Base-by-base conservation (phyloP, 30 jellyfish, hydroid and myxozoan genomes). In the Hydractinia symbiolongicarpus region DNA sequence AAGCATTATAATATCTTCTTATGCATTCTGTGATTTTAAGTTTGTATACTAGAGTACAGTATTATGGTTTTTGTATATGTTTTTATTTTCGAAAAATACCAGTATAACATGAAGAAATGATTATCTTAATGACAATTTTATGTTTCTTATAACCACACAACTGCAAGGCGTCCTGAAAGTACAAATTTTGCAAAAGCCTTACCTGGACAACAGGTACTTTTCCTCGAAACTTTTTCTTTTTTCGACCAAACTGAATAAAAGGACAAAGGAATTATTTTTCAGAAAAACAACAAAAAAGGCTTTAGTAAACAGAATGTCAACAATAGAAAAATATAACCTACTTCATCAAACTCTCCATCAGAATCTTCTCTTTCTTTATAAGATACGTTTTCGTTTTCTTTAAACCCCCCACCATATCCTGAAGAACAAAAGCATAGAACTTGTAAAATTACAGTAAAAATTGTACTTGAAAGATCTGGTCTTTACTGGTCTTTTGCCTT, bases 371-470 rank as follows among this genome's bases (percentile, higher is more conserved):
- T 75, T 72, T 86, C 98, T 21, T 72, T 75, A 73, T 91, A 91
- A 5, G 87, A 86, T 55, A 92, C 96, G 77, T 76, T 72, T 14
- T 66, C 94, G 52, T 91, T 88, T 78, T 92, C 98, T 87, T 88
- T 92, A 64, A 82, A 92, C 10, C 98, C 98, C n/a, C 98, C 98
- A 40, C 98, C 98, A 61, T 54, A 44, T 9, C 98, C 98, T 92
- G 52, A 62, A 73, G 7, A 11, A 68, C 21, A 20, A 50, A 76
- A 11, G n/a, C 16, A 0, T 11, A n/a, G 52, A 40, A 17, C 50
- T 68, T 0, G 15, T 68, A 68, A 68, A 20, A 30, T 30, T 30
- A 30, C 44, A 0, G 2, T 30, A 30, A 30, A 30, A 30, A 30
- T 30, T 30, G 44, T 30, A 30, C 44, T 30, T 30, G 44, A 30